A percentile compares a stretch with the other conserved stretches of the same genome.
Evolutionary conservation across 2,797 vertebrate species (phyloP).

Genomic region (Streptopelia turtur): DNA sequence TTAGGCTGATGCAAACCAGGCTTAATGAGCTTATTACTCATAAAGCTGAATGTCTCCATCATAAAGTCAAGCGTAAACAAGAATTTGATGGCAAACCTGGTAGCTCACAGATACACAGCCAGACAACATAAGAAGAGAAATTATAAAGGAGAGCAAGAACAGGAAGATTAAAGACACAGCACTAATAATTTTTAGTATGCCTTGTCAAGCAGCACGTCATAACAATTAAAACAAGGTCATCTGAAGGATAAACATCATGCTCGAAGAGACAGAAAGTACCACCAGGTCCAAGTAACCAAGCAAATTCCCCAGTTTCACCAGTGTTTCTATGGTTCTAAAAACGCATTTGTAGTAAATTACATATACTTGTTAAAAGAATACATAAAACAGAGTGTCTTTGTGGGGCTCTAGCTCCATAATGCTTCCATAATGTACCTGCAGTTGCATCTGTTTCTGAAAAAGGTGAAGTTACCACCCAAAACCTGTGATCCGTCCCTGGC

Average conservation of each 20-base stretch:
- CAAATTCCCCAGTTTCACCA: background rate
- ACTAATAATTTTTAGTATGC: background rate
- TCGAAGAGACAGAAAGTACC: background rate
- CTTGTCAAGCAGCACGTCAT: background rate
- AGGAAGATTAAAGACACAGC: background rate
- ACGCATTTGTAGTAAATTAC: background rate
- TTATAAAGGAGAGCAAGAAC: background rate
- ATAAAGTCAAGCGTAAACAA: slow-evolving; percentile 42
- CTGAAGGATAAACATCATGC: background rate
- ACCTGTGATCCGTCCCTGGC: background rate
- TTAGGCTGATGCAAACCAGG: background rate
- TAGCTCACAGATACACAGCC: background rate
- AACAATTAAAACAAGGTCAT: background rate
- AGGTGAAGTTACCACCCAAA: background rate
- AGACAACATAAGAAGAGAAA: background rate
- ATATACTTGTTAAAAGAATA: background rate
- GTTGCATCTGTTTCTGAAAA: background rate
- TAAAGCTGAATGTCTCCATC: slow-evolving; percentile 28
- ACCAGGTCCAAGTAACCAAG: background rate
- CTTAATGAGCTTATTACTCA: slow-evolving; percentile 47
- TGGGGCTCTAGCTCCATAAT: background rate
- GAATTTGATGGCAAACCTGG: background rate
- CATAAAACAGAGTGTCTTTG: background rate
- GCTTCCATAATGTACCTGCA: background rate
- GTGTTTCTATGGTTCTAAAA: background rate